Evolutionary conservation across 2,888 invertebrate species (phyloP), one percentile per base, ranked within the genome.

Genomic region (Onthophagus sagittarius): DNA sequence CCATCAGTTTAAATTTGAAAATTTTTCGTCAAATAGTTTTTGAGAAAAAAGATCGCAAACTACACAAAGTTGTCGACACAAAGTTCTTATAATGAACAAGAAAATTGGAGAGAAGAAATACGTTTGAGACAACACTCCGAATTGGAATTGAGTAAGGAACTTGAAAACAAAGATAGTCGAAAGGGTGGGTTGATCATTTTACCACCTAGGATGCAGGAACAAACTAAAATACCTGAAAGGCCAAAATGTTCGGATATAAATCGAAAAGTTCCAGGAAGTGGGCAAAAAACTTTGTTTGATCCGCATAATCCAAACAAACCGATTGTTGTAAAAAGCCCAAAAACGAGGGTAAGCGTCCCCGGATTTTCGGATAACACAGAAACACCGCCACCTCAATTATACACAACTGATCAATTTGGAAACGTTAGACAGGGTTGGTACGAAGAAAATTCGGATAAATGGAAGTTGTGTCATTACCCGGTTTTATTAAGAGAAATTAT

Each of bases 271-370:
- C 53, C 74, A 31, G 76, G 75, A 62, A 73, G 78, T 11, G 78
- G 77, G 1, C 87, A 87, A 77, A 87, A 88, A 78, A 89, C 87
- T 13, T 83, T 91, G 5, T 91, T 87, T 78, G 90, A 91, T 83
- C 90, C 89, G 0, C 89, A 89, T 77, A 91, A 91, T 83, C 91
- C 91, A 0, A 89, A 89, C 74, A 92, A 91, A 85, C 93, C 93
- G 15, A 93, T 94, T 76, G 88, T 93, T 77, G 89, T 93, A 74
- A 90, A 89, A 79, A 85, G 87, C 31, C 82, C 86, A 6, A 86
- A 85, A 74, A 84, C 83, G 72, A 81, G 82, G 67, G 75, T 77
- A 6, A 76, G 72, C 64, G 81, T 81, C 4, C 84, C 84, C 0
- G 85, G 85, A 23, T 83, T 84, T 79, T 79, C 83, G 0, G 84